phyloP scores from a whole-genome alignment of 2,113 vertebrate genomes.

The Mirza zaza region DNA sequence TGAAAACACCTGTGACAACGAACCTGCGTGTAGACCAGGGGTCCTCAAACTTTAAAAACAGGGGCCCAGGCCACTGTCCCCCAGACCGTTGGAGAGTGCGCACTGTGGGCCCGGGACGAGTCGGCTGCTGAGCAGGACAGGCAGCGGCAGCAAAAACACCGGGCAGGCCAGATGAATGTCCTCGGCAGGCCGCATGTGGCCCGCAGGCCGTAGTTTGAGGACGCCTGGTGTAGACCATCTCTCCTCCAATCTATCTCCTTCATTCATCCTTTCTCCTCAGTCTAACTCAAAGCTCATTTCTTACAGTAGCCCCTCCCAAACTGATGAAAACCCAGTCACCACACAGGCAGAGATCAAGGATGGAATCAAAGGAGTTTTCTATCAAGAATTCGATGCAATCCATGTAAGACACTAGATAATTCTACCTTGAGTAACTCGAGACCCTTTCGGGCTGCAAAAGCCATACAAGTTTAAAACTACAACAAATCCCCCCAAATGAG shows the following conservation, averaged over 20 bases:
- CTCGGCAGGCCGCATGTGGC: too few species aligned
- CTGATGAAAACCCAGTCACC: neutral
- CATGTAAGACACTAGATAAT: neutral
- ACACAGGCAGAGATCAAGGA: neutral
- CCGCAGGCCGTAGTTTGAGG: too few species aligned
- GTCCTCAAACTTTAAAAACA: too few species aligned
- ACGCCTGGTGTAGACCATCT: neutral
- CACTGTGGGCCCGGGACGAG: too few species aligned
- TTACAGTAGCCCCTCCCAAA: neutral
- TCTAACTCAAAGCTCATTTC: neutral
- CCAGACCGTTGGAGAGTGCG: too few species aligned
- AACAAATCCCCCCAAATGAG: slow-evolving; percentile 20
- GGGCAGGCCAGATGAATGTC: too few species aligned
- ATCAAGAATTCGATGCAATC: neutral
- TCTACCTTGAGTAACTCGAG: neutral
- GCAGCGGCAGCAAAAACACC: too few species aligned
- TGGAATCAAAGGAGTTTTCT: neutral
- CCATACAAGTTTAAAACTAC: neutral
- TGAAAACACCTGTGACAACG: neutral
- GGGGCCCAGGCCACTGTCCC: too few species aligned
- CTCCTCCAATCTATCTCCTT: neutral
- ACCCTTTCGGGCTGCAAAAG: neutral
- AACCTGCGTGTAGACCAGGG: neutral
- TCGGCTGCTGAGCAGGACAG: too few species aligned
- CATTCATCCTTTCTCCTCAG: neutral